A percentile compares a stretch with the other conserved stretches of the same genome.
Conservation (phyloP, 2,888 invertebrate species). For the Proisotoma minuta region DNA sequence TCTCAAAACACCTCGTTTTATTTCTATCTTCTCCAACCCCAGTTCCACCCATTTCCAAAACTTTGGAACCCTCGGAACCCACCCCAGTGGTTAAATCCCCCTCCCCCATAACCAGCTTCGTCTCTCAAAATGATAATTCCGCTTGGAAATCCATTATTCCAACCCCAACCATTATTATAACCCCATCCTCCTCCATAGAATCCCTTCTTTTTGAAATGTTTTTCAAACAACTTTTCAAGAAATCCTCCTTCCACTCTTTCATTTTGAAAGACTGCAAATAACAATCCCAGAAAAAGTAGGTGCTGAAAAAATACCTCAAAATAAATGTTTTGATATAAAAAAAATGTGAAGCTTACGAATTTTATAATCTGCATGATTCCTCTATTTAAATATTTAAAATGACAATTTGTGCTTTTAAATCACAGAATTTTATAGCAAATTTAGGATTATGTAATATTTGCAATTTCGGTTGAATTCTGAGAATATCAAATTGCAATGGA, state of each 20-base stretch:
- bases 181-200: constrained; percentile 10
- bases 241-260: too few relatives aligned
- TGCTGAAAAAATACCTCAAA: too few relatives aligned
- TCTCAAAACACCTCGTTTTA: too few relatives aligned
- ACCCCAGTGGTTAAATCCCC: constrained; percentile 1
- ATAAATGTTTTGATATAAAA: background rate
- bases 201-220: constrained; percentile 11
- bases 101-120: background rate
- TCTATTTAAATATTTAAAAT: background rate
- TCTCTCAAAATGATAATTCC: background rate
- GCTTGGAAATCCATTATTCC: background rate
- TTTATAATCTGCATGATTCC: background rate
- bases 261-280: too few relatives aligned
- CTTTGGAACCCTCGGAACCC: background rate
- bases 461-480: too few relatives aligned
- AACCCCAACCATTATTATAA: background rate
- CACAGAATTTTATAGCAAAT: background rate
- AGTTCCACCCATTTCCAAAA: too few relatives aligned
- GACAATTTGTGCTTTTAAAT: background rate
- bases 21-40: too few relatives aligned
- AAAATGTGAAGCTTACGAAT: background rate
- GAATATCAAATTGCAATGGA: too few relatives aligned
- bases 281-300: too few relatives aligned
- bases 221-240: background rate
- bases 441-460: too few relatives aligned